Evolutionary conservation across 2,113 vertebrate genomes (phyloP).

Genomic region (Podarcis cretensis): DNA sequence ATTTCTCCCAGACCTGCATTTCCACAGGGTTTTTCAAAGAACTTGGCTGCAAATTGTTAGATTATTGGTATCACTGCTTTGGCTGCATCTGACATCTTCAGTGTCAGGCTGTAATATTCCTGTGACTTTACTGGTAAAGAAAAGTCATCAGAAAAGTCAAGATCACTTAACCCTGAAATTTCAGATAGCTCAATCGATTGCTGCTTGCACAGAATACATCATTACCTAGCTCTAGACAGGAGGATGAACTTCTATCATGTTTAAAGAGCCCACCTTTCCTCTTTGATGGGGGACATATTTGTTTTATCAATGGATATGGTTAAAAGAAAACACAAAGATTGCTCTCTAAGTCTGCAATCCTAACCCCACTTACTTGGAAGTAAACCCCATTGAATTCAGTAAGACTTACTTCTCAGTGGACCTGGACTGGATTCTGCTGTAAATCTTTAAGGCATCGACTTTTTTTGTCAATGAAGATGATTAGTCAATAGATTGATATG

Average conservation of each 20-base stretch:
- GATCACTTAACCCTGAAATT: conserved; percentile 7
- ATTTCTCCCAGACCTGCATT: conserved; percentile 8
- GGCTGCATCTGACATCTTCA: not conserved
- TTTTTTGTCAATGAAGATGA: not conserved
- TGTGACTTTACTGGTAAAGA: not conserved
- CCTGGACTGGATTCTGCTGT: too few relatives aligned
- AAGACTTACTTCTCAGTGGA: too few relatives aligned
- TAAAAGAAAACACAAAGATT: not conserved
- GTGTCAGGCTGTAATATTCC: not conserved
- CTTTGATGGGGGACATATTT: rapidly evolving
- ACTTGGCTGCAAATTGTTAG: not conserved
- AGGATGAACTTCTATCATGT: not conserved
- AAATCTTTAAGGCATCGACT: not conserved
- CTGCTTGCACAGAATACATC: not conserved
- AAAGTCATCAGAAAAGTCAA: conserved; percentile 5
- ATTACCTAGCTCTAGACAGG: not conserved
- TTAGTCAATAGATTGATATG: not conserved
- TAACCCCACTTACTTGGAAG: too few relatives aligned
- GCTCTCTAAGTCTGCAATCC: not conserved
- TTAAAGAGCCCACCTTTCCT: not conserved
- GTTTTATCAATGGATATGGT: not conserved
- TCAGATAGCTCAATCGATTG: not conserved
- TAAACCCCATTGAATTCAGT: too few relatives aligned
- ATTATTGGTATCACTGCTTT: not conserved
- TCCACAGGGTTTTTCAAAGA: not conserved